Conservation (phyloP, 2,797 vertebrate species). For the Momotus momota region DNA sequence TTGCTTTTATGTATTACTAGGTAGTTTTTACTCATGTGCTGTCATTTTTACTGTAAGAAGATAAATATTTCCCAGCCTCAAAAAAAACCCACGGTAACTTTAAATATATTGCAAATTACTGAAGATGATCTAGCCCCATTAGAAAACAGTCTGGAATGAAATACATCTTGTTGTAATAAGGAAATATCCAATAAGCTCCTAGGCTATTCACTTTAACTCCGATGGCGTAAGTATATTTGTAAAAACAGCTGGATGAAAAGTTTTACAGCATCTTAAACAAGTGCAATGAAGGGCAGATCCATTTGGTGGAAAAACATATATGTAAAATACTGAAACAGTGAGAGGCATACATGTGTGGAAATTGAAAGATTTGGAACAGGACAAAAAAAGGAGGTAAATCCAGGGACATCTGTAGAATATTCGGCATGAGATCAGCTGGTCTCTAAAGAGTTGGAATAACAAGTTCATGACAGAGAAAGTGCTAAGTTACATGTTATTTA, state of each 20-base stretch:
- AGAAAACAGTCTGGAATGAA: neutral
- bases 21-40: neutral
- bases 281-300: slow-evolving; percentile 4
- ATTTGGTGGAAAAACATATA: neutral
- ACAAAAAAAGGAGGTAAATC: neutral
- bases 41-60: neutral
- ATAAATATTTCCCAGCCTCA: neutral
- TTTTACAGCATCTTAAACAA: slow-evolving; percentile 40
- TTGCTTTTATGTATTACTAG: neutral
- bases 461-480: slow-evolving; percentile 46
- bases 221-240: neutral
- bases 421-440: neutral
- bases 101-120: neutral
- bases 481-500: slow-evolving; percentile 30
- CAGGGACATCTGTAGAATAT: neutral
- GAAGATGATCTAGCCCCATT: neutral
- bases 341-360: neutral
- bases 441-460: slow-evolving; percentile 21
- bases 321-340: neutral
- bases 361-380: neutral
- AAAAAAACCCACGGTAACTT: neutral
- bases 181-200: slow-evolving; percentile 55
- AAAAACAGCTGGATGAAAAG: neutral
- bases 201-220: slow-evolving; percentile 6
- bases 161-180: slow-evolving; percentile 13